phyloP scores from a whole-genome alignment of 1,140 invertebrate species.

The Bathynomus jamesi region DNA sequence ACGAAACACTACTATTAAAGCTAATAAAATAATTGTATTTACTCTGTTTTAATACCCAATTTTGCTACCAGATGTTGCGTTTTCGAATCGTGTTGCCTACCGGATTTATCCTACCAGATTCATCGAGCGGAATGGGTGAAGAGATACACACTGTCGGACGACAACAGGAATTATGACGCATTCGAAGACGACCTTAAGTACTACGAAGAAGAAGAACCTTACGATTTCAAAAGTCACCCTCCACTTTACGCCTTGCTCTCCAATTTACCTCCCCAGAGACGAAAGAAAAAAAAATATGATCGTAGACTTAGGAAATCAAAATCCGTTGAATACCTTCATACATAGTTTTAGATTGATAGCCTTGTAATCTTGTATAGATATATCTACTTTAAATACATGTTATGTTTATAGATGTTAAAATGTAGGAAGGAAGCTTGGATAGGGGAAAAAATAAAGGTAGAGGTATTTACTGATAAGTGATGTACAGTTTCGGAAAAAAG shows the following conservation, averaged over 20 bases:
- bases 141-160: background rate
- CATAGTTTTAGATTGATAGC: no score
- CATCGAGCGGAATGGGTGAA: background rate
- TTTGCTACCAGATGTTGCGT: background rate
- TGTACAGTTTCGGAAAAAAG: no score
- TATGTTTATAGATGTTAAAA: no score
- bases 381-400: no score
- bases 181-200: background rate
- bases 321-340: background rate
- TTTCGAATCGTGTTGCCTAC: background rate
- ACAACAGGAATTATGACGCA: background rate
- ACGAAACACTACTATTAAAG: no score
- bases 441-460: no score
- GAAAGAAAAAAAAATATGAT: background rate
- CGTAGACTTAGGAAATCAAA: background rate
- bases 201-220: background rate
- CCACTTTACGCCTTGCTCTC: background rate
- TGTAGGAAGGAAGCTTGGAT: no score
- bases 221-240: background rate
- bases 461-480: no score
- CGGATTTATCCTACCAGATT: background rate
- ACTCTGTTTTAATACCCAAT: no score
- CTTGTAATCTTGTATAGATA: background rate
- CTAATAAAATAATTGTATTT: no score
- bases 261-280: background rate